Conservation (phyloP, 2,888 invertebrate species). For the Tubulanus polymorphus region DNA sequence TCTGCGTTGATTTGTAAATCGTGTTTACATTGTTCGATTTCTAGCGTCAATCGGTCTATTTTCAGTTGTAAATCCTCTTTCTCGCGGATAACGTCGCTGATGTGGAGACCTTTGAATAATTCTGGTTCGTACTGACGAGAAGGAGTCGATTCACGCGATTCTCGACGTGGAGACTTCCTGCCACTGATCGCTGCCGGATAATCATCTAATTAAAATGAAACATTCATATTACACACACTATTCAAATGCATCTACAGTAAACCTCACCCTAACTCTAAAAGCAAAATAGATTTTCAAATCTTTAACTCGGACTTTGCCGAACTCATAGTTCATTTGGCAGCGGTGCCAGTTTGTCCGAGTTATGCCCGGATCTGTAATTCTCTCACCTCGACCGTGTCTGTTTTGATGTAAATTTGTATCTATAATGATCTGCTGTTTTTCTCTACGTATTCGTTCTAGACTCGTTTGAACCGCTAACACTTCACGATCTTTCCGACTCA, state of each 20-base stretch:
- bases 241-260: too few species aligned
- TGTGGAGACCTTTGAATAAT: conserved; percentile 36
- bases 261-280: too few species aligned
- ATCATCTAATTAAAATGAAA: too few species aligned
- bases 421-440: conserved; percentile 24
- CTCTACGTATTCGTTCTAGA: conserved; percentile 36
- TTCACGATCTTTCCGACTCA: conserved; percentile 38
- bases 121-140: conserved; percentile 33
- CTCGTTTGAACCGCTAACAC: conserved; percentile 32
- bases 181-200: too few species aligned
- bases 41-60: conserved; percentile 37
- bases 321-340: too few species aligned
- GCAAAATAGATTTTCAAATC: too few species aligned
- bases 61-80: conserved; percentile 38
- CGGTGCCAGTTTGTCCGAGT: not conserved
- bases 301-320: too few species aligned
- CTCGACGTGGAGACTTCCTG: not conserved
- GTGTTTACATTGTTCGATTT: too few species aligned
- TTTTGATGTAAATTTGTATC: not conserved
- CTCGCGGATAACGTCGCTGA: conserved; percentile 33
- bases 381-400: conserved; percentile 20
- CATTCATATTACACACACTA: too few species aligned
- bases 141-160: not conserved
- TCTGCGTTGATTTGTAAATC: too few species aligned
- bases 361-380: too few species aligned